Evolutionary conservation across 37 sponge, comb jelly and placozoan species (phyloP), one percentile per base, ranked within the genome.

Genomic region (Ephydatia muelleri): DNA sequence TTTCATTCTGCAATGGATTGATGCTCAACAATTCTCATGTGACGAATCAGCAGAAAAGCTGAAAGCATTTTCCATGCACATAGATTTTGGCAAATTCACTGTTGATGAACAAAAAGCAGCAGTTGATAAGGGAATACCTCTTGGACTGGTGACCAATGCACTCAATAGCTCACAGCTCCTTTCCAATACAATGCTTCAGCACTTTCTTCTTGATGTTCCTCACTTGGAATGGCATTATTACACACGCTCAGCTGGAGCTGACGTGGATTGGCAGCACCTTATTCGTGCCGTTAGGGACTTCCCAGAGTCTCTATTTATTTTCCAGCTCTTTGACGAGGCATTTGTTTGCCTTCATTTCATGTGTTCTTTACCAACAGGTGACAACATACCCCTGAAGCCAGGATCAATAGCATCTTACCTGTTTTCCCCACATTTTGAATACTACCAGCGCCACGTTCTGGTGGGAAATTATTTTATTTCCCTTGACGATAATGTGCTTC

Each of bases 61-160:
- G 5, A 19, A n/a, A 3, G 83, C 78, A 23, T 82, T 94, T 40
- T 88, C 91, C 0, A 64, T 68, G 31, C 12, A 47, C 75, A 94
- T 94, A 38, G 79, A 94, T 88, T 94, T 94, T 80, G 85, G 91
- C 2, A 32, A 85, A 48, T 87, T 94, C 29, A 91, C 86, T 14
- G 38, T 88, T 3, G 82, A 85, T 25, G 80, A 94, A 85, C 88
- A 85, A 34, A 71, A 76, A 2, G 65, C 71, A 70, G 89, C 92
- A 22, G 83, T 90, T 29, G 84, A 91, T 77, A 64, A 21, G 47
- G 92, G 95, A 3, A 88, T 94, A 32, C 95, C 95, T 26, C 33
- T 19, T 31, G 26, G 36, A 13, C 25, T 83, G 34, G 88, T 94
- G 23, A 81, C 80, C 38, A 94, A 94, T 88, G 92, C 89, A 67